phyloP scores from a whole-genome alignment of 2,888 invertebrate species.

The Melanargia galathea region DNA sequence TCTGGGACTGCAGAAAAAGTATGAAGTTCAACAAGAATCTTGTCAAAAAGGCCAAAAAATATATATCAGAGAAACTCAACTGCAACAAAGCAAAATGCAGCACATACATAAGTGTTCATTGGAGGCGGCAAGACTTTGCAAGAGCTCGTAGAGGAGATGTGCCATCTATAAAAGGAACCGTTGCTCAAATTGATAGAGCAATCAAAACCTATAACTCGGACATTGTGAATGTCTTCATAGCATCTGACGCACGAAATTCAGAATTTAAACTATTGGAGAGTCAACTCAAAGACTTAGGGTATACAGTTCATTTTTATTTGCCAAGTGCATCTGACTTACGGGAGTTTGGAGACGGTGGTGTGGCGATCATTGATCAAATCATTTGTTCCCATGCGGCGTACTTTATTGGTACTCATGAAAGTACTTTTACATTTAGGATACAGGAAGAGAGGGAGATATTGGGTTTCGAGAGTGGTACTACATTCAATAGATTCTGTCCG shows the following conservation, averaged over 20 bases:
- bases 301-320: conserved; percentile 56
- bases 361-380: conserved; percentile 97
- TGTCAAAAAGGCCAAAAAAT: conserved; percentile 85
- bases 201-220: conserved; percentile 76
- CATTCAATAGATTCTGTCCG: conserved; percentile 93
- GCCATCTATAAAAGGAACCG: conserved; percentile 90
- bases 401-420: conserved; percentile 96
- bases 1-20: conserved; percentile 94
- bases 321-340: conserved; percentile 75
- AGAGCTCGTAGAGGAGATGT: conserved; percentile 87
- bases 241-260: conserved; percentile 89
- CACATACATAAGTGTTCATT: conserved; percentile 92
- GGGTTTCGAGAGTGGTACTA: conserved; percentile 89
- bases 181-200: conserved; percentile 85
- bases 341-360: conserved; percentile 89
- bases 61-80: conserved; percentile 60
- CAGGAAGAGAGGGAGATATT: conserved; percentile 98
- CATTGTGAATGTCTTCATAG: conserved; percentile 85
- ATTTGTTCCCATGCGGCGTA: conserved; percentile 93
- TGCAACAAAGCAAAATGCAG: conserved; percentile 73
- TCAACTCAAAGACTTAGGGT: conserved; percentile 62
- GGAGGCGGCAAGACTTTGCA: conserved; percentile 94
- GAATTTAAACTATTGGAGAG: conserved; percentile 77
- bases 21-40: conserved; percentile 93
- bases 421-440: conserved; percentile 97